Evolutionary conservation across 2,888 invertebrate species (phyloP), one percentile per base, ranked within the genome.

Genomic region (Diaphora mendica): DNA sequence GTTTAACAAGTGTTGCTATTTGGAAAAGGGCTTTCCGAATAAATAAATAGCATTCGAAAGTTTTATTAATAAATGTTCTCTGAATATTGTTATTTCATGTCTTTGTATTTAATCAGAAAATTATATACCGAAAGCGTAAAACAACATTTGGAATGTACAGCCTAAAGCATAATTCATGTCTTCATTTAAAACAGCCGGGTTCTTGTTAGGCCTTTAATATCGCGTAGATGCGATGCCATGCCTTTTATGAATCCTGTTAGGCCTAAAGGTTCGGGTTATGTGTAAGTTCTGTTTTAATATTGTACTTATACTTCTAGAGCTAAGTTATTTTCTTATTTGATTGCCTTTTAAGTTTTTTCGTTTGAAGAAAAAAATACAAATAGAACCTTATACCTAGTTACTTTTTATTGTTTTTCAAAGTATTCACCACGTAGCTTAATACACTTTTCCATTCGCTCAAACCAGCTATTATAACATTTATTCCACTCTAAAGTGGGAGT

Each of bases 91-190:
- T n/a, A 26, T 59, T 26, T 26, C 26, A 59, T 26, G 26, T 59
- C 55, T 13, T 30, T 62, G 13, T 17, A 62, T 62, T 62, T 62
- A 62, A 7, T 62, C 26, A 7, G 30, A 13, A 59, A 15, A 30
- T 26, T 20, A 66, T 20, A 7, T 44, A 44, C 44, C 42, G 26
- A 44, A 20, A 44, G 30, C 26, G 30, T 23, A 20, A 23, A 70
- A 69, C 39, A 62, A 33, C 20, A 67, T 39, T 20, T 44, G 20
- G 13, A 15, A 17, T 59, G 8, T 33, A 51, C 20, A 26, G 66
- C n/a, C 39, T 66, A 71, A 67, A 67, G 33, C 42, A 59, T 17
- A 44, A 62, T 71, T 59, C 30, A 66, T 72, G 59, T 72, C 71
- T 72, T 72, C 71, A 72, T 67, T 44, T 62, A 62, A 66, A 30